Evolutionary conservation across 1,140 invertebrate genomes (phyloP).

Genomic region (Tetraneura akinire): DNA sequence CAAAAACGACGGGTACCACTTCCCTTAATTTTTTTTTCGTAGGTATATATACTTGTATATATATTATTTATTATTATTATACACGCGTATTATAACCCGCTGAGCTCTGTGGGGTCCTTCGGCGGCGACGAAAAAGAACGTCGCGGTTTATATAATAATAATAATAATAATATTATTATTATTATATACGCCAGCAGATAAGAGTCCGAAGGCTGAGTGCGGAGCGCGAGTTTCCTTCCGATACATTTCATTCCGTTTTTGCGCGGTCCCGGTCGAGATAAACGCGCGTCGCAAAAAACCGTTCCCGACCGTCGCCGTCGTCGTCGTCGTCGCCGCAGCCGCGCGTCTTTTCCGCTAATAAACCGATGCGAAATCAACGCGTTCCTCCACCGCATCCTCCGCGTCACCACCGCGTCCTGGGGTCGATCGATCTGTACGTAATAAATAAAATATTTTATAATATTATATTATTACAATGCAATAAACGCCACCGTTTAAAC

Average conservation of each 20-base stretch:
- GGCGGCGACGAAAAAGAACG: conserved; percentile 25
- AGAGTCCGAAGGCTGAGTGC: conserved; percentile 21
- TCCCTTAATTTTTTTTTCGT: conserved; percentile 25
- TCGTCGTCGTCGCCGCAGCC: no score
- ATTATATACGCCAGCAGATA: conserved; percentile 15
- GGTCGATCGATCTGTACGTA: neutral
- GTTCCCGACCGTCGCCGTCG: neutral
- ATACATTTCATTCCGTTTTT: conserved; percentile 52
- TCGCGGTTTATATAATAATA: conserved; percentile 3
- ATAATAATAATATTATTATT: neutral
- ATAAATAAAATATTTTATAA: neutral
- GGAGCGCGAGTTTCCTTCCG: conserved; percentile 46
- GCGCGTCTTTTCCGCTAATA: conserved; percentile 50
- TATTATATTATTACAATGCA: no score
- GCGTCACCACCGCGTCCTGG: neutral
- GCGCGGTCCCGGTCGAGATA: conserved; percentile 47
- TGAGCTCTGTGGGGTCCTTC: conserved; percentile 26
- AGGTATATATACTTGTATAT: neutral
- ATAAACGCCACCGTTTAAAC: no score
- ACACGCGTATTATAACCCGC: neutral
- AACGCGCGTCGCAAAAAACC: conserved; percentile 46
- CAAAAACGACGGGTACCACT: neutral
- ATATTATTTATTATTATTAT: no score
- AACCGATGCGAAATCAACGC: conserved; percentile 45
- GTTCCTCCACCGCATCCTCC: neutral